Evolutionary conservation across 2,797 vertebrate genomes (phyloP), one percentile per base, ranked within the genome.

Genomic region (Chromis chromis): DNA sequence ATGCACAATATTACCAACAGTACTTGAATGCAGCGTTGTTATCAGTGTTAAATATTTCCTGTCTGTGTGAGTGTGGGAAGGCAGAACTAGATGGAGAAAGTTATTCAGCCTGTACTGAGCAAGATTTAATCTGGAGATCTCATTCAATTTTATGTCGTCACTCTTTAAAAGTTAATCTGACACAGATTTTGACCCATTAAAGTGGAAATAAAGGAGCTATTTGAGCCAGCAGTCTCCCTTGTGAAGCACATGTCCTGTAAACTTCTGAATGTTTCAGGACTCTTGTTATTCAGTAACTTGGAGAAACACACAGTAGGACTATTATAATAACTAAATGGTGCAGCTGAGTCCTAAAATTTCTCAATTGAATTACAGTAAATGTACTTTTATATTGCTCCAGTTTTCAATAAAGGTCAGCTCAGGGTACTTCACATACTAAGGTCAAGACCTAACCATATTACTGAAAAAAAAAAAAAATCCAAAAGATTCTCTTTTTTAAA

Each of bases 21-120:
- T 1, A 28, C 27, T 0, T 79, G 52, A 83, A 85, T 5, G 65
- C 79, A 71, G 10, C 80, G 56, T 21, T 57, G 42, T 6, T 3
- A 27, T 8, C 19, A 13, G 1, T 12, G n/a, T 57, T 59, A 39
- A 59, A 57, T 49, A 55, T 17, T 50, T 3, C 21, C 3, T 36
- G 13, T 33, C 3, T 36, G 13, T 27, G 14, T 39, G 44, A 49
- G 31, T 65, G 16, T 61, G 19, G 28, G n/a, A 54, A 16, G 3
- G 39, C 21, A 49, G 13, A 31, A 7, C 7, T 4, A 27, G 13
- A 56, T 50, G 6, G 19, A 28, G 17, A 28, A 58, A 16, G 36
- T 31, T 52, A 27, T 7, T 36, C 14, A 46, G 1, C 17, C 6
- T 69, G 8, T 39, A 22, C 13, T 22, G 19, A 0, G n/a, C 1